These are phyloP conservation scores for Cuculus canorus DNA, from an alignment of 2,797 vertebrate genomes.

Conservation along the genomic window DNA sequence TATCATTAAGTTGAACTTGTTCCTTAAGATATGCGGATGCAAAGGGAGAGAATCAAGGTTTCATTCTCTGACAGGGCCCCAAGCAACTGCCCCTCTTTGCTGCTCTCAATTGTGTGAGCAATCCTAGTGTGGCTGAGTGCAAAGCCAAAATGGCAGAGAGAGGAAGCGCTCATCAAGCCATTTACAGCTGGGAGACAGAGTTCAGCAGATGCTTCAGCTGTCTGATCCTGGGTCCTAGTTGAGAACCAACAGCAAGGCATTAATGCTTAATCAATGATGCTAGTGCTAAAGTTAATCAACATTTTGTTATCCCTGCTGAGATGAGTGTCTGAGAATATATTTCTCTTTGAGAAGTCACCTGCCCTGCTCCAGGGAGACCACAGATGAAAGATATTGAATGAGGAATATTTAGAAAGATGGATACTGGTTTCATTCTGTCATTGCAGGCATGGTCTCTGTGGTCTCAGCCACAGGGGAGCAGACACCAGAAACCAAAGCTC, in stretches of 20 bases:
- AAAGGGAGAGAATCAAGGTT: not conserved
- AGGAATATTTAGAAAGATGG: not conserved
- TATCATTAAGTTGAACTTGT: not conserved
- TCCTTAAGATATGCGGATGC: not conserved
- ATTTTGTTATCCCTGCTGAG: not conserved
- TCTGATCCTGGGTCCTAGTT: not conserved
- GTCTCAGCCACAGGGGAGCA: not conserved
- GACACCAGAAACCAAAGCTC: not conserved
- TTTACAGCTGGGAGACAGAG: not conserved
- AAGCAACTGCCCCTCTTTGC: not conserved
- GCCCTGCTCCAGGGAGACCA: not conserved
- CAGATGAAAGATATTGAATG: not conserved
- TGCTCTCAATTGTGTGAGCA: not conserved
- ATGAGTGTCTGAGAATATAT: not conserved
- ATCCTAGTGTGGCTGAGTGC: not conserved
- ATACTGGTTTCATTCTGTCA: not conserved
- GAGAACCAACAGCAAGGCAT: not conserved
- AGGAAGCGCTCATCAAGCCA: not conserved
- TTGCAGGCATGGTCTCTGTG: not conserved
- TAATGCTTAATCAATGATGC: not conserved
- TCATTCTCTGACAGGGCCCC: not conserved
- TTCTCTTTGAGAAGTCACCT: not conserved
- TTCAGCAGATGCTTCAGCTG: not conserved
- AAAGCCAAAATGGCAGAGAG: not conserved
- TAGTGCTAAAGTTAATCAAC: not conserved